Percentiles rank a stretch among this genome's conserved stretches.
Evolutionary conservation across 2,113 vertebrate species (phyloP).

Genomic region (Salvelinus fontinalis): DNA sequence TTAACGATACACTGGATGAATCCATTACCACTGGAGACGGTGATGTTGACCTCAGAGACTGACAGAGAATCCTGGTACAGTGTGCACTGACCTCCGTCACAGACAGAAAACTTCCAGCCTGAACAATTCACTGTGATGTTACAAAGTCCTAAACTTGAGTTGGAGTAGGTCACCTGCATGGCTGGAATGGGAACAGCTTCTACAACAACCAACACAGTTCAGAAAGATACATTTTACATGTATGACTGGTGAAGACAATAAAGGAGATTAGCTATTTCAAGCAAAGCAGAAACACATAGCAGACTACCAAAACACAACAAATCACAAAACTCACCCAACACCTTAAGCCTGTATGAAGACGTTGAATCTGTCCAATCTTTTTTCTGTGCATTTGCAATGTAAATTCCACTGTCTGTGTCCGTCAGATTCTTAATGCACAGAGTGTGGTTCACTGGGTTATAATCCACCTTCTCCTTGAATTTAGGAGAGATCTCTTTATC

Average conservation of each 20-base stretch:
- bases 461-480: accelerated
- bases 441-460: accelerated
- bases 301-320: too few species aligned
- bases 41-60: too few species aligned
- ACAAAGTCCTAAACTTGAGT: conserved; percentile 41
- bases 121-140: conserved; percentile 59
- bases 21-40: too few species aligned
- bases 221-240: too few species aligned
- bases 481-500: accelerated
- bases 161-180: neutral
- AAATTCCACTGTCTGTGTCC: conserved; percentile 33
- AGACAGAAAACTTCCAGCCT: conserved; percentile 31
- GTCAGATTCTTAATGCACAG: conserved; percentile 41
- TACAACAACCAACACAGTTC: conserved; percentile 2
- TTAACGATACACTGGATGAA: too few species aligned
- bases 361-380: too few species aligned
- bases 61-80: too few species aligned
- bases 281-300: too few species aligned
- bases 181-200: conserved; percentile 38
- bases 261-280: too few species aligned
- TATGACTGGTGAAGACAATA: too few species aligned
- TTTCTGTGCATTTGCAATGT: neutral
- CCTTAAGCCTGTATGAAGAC: too few species aligned
- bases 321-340: too few species aligned
- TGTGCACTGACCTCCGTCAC: conserved; percentile 4